Evolutionary conservation across 2,888 invertebrate genomes (phyloP).

Genomic region (Pristionchus exspectatus): DNA sequence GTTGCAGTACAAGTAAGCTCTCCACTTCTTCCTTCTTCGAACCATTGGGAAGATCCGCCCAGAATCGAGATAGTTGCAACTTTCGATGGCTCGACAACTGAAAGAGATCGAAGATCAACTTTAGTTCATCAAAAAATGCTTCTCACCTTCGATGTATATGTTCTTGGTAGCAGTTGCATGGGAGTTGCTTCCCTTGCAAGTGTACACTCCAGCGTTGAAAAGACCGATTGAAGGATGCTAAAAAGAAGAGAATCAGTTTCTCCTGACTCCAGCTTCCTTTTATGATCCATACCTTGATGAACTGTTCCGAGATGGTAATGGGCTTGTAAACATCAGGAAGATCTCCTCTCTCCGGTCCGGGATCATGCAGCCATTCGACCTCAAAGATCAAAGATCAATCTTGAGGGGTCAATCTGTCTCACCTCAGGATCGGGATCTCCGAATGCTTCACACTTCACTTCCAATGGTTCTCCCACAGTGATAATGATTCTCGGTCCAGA

Average conservation of each 20-base stretch:
- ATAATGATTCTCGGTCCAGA: slow-evolving; percentile 73
- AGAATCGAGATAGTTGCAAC: slow-evolving; percentile 76
- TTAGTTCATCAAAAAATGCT: not conserved
- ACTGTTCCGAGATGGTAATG: slow-evolving; percentile 78
- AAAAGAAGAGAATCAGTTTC: not conserved
- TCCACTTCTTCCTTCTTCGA: slow-evolving; percentile 72
- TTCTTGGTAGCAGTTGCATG: slow-evolving; percentile 78
- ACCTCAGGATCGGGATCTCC: slow-evolving; percentile 78
- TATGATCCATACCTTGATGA: slow-evolving; percentile 62
- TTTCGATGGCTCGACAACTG: slow-evolving; percentile 76
- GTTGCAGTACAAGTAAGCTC: slow-evolving; percentile 77
- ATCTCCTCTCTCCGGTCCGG: slow-evolving; percentile 77
- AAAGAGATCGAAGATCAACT: slow-evolving; percentile 55
- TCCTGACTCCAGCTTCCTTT: not conserved
- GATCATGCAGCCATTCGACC: slow-evolving; percentile 75
- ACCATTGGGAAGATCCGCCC: slow-evolving; percentile 75
- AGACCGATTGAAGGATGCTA: slow-evolving; percentile 76
- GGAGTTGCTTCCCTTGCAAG: slow-evolving; percentile 80
- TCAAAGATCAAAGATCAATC: slow-evolving; percentile 35
- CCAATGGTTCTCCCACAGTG: slow-evolving; percentile 76
- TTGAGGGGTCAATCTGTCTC: not conserved
- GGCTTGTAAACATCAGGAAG: slow-evolving; percentile 78
- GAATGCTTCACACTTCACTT: slow-evolving; percentile 73
- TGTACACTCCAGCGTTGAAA: slow-evolving; percentile 79
- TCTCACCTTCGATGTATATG: slow-evolving; percentile 75